Base-by-base conservation (phyloP, 2,113 vertebrate species). In the Physeter macrocephalus region DNA sequence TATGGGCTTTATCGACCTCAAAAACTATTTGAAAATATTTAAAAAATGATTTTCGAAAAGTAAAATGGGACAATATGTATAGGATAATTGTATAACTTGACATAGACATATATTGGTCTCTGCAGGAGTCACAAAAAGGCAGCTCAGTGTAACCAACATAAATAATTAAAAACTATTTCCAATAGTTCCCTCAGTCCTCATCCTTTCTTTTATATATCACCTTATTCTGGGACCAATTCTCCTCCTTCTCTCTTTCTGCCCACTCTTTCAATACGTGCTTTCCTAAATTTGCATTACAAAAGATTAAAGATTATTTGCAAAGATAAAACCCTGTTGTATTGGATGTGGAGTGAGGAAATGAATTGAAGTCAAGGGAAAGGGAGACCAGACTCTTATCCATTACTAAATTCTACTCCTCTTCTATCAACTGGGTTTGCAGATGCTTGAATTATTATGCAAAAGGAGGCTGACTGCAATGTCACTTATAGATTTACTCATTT, bases 301-400 rank as follows among this genome's bases (percentile, higher is more conserved):
- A 27, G 2, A 66, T 7, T 39, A 57, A 74, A 88, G 25, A 74
- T 15, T 77, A 64, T 43, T n/a, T 29, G 15, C 13, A 34, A 67
- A 77, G 86, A 25, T 61, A 59, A 92, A 80, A 21, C 3, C 39
- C 1, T 67, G 15, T 54, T 72, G 27, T 17, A 43, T 15, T 49
- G 36, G 59, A n/a, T 17, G 2, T 27, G 13, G 8, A 0, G 3
- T 49, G 39, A 46, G 11, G 0, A 29, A 52, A 14, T 13, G 2
- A 82, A 11, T 8, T 21, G 6, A 27, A 6, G 21, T 49, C 23
- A n/a, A 59, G 8, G 3, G 5, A 31, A 0, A 27, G 49, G 12
- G 15, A 17, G 7, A 59, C 46, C 1, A 52, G 3, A 54, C 2
- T 10, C 15, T 3, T 52, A 23, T 1, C 14, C 3, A 14, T 62